A percentile compares a stretch with the other conserved stretches of the same genome.
Conservation (phyloP, 2,113 vertebrate species). For the Notarius quadriscutis region DNA sequence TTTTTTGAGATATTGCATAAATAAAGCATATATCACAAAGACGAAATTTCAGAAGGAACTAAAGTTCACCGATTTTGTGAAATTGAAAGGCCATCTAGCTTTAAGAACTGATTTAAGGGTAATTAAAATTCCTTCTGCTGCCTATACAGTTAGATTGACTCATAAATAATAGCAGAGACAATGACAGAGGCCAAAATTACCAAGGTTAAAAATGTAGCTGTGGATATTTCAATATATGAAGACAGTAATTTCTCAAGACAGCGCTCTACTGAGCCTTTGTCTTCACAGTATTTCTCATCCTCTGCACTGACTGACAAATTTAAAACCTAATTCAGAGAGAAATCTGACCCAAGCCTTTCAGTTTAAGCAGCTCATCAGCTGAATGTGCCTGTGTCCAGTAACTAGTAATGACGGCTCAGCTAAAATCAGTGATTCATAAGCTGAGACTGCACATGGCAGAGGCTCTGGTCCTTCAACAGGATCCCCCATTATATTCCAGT, state of each 20-base stretch:
- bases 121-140: slow-evolving; percentile 1
- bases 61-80: no score
- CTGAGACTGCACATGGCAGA: neutral
- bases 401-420: neutral
- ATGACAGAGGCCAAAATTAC: neutral
- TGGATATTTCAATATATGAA: neutral
- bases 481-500: neutral
- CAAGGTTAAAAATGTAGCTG: neutral
- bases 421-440: neutral
- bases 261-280: neutral
- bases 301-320: neutral
- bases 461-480: neutral
- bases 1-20: no score
- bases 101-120: neutral
- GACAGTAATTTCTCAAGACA: neutral
- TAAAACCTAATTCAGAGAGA: neutral
- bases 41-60: no score
- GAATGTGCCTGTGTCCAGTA: neutral
- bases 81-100: no score
- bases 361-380: neutral
- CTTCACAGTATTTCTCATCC: neutral
- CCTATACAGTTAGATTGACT: neutral
- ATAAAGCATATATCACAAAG: no score
- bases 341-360: neutral
- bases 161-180: neutral